Evolutionary conservation across 2,888 invertebrate species (phyloP), one percentile per base, ranked within the genome.

Genomic region (Drosophila buzzatii): DNA sequence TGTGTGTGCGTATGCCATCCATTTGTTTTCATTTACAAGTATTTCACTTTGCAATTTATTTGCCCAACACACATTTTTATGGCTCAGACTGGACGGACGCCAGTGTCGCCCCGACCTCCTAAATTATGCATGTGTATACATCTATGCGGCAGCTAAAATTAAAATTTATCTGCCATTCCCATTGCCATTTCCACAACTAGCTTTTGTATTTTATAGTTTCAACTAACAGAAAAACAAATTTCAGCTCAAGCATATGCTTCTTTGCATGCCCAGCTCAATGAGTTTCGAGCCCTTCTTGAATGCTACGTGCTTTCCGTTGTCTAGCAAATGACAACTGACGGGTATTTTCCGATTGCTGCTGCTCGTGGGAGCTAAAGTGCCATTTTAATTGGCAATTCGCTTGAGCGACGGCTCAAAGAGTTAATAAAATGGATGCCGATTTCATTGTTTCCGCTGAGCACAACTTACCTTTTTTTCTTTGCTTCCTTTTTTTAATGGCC

Each of bases 1-100:
- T 33, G 51, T 58, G 47, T 72, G 68, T 56, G 41, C 70, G 65
- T 27, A 23, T 27, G 41, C 55, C 39, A 67, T 73, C 86, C 89
- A 87, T 87, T 87, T 87, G 89, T 87, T 87, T 87, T 87, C 86
- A 87, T 87, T 87, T 89, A 87, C 89, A 87, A 89, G 87, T 87
- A 87, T 87, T 87, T 89, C 89, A 80, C 87, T 89, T 85, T 81
- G 83, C 60, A 87, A 87, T 87, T 87, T 87, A 89, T 87, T 89
- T 87, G 73, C 71, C 71, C 71, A 74, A 63, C 83, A 85, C 81
- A 82, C 86, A 87, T 87, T 89, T 87, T 87, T 87, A 87, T 87
- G 87, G 86, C 89, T 83, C 74, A 80, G 51, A 35, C 53, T 23
- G 58, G 58, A 41, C 79, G 52, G 79, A 71, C 77, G 49, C 75